Evolutionary conservation across 2,888 invertebrate genomes (phyloP).

Genomic region (Neoscelio sp.): DNA sequence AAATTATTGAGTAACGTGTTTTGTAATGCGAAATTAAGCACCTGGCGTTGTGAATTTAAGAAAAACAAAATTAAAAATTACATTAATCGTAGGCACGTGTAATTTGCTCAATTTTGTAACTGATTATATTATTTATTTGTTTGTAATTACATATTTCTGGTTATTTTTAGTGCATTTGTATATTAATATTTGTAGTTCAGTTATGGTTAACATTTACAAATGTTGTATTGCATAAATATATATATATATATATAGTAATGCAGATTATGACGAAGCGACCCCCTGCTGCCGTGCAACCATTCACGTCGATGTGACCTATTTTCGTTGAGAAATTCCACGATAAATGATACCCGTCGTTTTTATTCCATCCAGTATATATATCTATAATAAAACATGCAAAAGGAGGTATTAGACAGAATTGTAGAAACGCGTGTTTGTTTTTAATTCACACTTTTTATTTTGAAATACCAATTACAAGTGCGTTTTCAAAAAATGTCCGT

Average conservation of each 20-base stretch:
- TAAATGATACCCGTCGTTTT: conserved; percentile 29
- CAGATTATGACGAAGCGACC: conserved; percentile 41
- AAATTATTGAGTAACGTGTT: conserved; percentile 27
- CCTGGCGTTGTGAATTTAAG: no score
- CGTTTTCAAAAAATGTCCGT: no score
- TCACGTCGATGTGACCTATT: conserved; percentile 51
- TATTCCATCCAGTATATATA: conserved; percentile 2
- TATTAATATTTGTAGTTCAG: no score
- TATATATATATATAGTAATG: conserved; percentile 13
- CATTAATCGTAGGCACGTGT: no score
- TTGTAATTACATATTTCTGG: no score
- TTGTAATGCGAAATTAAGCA: conserved; percentile 15
- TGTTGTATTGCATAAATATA: conserved; percentile 14
- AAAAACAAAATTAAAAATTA: conserved; percentile 2
- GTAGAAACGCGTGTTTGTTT: neutral
- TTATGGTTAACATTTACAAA: no score
- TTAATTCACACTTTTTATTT: no score
- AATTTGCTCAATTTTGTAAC: no score
- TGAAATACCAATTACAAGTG: neutral
- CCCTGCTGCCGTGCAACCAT: conserved; percentile 50
- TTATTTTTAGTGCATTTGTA: no score
- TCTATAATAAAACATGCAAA: conserved; percentile 14
- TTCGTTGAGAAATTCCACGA: conserved; percentile 46
- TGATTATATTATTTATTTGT: no score
- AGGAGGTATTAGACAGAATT: conserved; percentile 18